phyloP scores from a whole-genome alignment of 1,140 invertebrate genomes.

The Acromyrmex echinatior region DNA sequence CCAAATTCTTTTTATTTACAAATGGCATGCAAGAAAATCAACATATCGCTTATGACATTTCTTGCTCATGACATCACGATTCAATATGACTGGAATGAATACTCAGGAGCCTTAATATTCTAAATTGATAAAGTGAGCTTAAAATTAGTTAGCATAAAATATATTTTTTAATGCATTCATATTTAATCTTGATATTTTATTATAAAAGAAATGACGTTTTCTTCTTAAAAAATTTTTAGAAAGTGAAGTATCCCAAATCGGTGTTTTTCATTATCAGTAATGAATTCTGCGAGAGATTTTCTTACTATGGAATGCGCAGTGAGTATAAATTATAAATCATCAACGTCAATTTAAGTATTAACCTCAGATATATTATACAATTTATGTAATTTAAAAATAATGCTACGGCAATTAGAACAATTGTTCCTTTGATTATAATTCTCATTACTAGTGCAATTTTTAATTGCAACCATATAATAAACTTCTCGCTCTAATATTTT shows the following conservation, averaged over 20 bases:
- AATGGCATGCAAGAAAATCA: too few relatives aligned
- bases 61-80: too few relatives aligned
- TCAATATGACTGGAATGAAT: too few relatives aligned
- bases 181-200: constrained; percentile 4
- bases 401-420: constrained; percentile 15
- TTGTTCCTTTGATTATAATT: constrained; percentile 6
- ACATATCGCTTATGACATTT: too few relatives aligned
- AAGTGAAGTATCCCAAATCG: constrained; percentile 93
- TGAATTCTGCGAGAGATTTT: constrained; percentile 99
- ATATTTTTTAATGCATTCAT: neutral
- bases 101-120: too few relatives aligned
- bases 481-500: neutral
- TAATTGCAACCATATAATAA: neutral
- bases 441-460: neutral
- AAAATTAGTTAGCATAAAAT: neutral
- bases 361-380: neutral
- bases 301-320: constrained; percentile 98
- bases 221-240: constrained; percentile 86
- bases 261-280: constrained; percentile 98
- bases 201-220: neutral
- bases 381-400: constrained; percentile 24
- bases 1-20: too few relatives aligned
- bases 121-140: neutral
- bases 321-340: constrained; percentile 82
- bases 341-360: constrained; percentile 20